Conservation (phyloP, 2,888 invertebrate species). For the Erebia palarica region DNA sequence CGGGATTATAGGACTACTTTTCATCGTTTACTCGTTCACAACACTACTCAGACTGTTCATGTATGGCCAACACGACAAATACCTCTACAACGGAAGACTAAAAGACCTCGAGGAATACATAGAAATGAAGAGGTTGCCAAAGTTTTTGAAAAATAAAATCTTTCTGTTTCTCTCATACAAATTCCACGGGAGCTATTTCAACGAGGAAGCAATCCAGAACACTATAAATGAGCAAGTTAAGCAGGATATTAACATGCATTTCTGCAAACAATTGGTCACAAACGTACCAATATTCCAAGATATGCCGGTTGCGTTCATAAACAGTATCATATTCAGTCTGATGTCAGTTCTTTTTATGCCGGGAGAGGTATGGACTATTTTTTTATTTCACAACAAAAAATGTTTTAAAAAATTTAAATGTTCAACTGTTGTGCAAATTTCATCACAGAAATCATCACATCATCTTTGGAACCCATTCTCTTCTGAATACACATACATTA, state of each 20-base stretch:
- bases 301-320: slow-evolving; percentile 73
- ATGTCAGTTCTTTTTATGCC: slow-evolving; percentile 81
- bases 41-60: slow-evolving; percentile 54
- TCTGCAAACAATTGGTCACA: slow-evolving; percentile 78
- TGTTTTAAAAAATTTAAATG: no score
- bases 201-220: slow-evolving; percentile 55
- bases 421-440: no score
- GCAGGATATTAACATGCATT: slow-evolving; percentile 80
- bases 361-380: slow-evolving; percentile 65
- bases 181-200: slow-evolving; percentile 59
- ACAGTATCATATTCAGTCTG: slow-evolving; percentile 76
- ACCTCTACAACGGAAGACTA: slow-evolving; percentile 53
- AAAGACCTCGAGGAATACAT: slow-evolving; percentile 58
- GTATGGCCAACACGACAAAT: slow-evolving; percentile 51
- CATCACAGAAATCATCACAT: no score
- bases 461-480: no score
- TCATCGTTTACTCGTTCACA: slow-evolving; percentile 52
- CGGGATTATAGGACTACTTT: slow-evolving; percentile 53
- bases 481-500: no score
- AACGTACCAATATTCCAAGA: slow-evolving; percentile 80
- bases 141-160: slow-evolving; percentile 54
- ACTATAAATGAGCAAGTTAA: slow-evolving; percentile 70
- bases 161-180: slow-evolving; percentile 59
- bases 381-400: no score
- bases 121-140: slow-evolving; percentile 52